A percentile compares a stretch with the other conserved stretches of the same genome.
Conservation (phyloP, 2,888 invertebrate species). For the Euplagia quadripunctaria region DNA sequence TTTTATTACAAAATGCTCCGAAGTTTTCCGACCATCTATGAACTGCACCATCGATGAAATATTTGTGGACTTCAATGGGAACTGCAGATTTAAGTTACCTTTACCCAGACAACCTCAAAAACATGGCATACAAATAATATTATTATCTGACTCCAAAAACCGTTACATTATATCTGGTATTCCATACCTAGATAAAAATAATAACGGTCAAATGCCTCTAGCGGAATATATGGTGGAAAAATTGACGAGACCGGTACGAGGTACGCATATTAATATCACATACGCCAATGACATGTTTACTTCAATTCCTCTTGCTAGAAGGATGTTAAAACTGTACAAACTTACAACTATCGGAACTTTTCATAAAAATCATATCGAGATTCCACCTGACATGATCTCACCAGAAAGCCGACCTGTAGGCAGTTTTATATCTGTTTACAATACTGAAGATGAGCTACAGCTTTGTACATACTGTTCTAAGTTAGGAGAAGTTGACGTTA, state of each 20-base stretch:
- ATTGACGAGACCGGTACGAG: slow-evolving; percentile 11
- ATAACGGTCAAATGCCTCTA: neutral
- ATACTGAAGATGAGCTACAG: slow-evolving; percentile 10
- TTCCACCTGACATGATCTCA: slow-evolving; percentile 12
- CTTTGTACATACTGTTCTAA: slow-evolving; percentile 12
- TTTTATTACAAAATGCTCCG: slow-evolving; percentile 13
- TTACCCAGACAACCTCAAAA: neutral
- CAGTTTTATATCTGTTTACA: slow-evolving; percentile 15
- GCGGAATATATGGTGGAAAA: slow-evolving; percentile 11
- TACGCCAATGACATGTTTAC: slow-evolving; percentile 10
- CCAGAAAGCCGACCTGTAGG: slow-evolving; percentile 13
- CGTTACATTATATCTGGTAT: slow-evolving; percentile 15
- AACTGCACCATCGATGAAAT: slow-evolving; percentile 17
- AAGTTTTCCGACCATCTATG: slow-evolving; percentile 12
- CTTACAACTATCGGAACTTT: slow-evolving; percentile 13
- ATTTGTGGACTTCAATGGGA: slow-evolving; percentile 11
- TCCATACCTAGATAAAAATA: slow-evolving; percentile 2
- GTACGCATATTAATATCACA: slow-evolving; percentile 17
- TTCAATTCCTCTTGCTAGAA: slow-evolving; percentile 7
- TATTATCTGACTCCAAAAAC: slow-evolving; percentile 14
- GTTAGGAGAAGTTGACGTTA: neutral
- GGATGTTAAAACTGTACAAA: slow-evolving; percentile 14
- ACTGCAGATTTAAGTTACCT: slow-evolving; percentile 1
- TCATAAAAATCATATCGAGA: slow-evolving; percentile 2
- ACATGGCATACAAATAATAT: neutral